phyloP scores from a whole-genome alignment of 2,113 vertebrate species.

The Erythrolamprus reginae region DNA sequence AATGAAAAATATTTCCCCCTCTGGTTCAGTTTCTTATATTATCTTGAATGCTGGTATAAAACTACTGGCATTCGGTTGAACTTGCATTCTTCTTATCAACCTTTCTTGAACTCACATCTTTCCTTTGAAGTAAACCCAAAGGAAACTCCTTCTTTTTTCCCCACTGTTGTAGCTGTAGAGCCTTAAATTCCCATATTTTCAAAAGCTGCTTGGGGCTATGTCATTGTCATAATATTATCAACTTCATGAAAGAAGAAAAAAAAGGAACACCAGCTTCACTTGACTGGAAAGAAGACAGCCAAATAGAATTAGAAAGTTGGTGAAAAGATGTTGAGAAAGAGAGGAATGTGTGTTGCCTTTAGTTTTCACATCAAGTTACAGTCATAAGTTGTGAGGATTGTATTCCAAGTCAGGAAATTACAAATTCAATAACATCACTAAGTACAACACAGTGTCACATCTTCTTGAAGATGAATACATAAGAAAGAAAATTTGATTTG shows the following conservation, averaged over 20 bases:
- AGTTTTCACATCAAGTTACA: neutral
- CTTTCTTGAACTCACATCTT: neutral
- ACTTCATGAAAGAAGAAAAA: neutral
- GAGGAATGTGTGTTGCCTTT: neutral
- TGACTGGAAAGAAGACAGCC: neutral
- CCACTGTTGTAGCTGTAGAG: neutral
- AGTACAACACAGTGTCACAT: neutral
- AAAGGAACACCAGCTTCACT: neutral
- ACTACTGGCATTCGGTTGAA: neutral
- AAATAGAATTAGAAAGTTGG: neutral
- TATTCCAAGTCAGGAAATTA: neutral
- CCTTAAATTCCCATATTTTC: neutral
- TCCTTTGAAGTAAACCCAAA: neutral
- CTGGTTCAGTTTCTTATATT: neutral
- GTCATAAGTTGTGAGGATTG: neutral
- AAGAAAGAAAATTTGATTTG: neutral
- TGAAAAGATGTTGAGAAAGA: neutral
- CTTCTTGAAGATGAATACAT: neutral
- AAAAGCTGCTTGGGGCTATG: neutral
- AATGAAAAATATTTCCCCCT: neutral
- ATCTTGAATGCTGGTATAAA: neutral
- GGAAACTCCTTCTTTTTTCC: neutral
- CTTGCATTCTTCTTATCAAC: neutral
- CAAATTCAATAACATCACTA: neutral
- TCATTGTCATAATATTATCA: neutral